Base-by-base conservation (phyloP, 1,140 invertebrate genomes). In the Holcopasites calliopsidis region DNA sequence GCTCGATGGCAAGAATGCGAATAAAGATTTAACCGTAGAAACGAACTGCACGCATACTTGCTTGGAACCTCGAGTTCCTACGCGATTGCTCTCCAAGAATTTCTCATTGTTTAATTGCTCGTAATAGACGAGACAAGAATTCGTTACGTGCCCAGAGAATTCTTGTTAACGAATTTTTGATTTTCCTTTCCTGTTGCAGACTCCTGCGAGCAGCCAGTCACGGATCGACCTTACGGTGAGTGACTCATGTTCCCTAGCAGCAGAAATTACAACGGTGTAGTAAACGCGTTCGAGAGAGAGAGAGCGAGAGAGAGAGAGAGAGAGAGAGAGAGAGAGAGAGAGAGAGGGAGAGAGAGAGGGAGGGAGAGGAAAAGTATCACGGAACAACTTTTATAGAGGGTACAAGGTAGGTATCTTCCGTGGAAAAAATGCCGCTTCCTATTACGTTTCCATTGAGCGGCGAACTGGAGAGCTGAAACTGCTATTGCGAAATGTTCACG, bases 201-300 rank as follows among this genome's bases (percentile, higher is more conserved):
- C 73, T 79, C 86, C 65, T 89, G 88, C 82, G 89, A 89, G 72
- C 85, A 90, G 74, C 85, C 86, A 21, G 74, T 88, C 78, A 86
- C 83, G 54, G 89, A 89, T 68, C 85, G 87, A 88, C 81, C 87
- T 79, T 90, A 90, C 73, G 88, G 89, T 90, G 84, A 90, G 88
- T 90, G 66, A 76, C 60, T 83, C 75, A 72, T 52, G 38, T 80
- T 68, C 72, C 79, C 73, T 75, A 79, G 62, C 64, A 50, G 44
- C 47, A 52, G 54, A 79, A 70, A 76, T 76, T 76, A 62, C 61
- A 49, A 57, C 60, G 70, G 55, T 31, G 77, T 71, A 47, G 58
- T 26, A n/a, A n/a, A 31, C 42, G 23, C 18, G 35, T n/a, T 21
- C 21, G 6, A 8, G 23, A 26, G 16, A 23, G 18, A 38, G n/a